Conservation (phyloP, 2,888 invertebrate genomes). For the Vanessa cardui region DNA sequence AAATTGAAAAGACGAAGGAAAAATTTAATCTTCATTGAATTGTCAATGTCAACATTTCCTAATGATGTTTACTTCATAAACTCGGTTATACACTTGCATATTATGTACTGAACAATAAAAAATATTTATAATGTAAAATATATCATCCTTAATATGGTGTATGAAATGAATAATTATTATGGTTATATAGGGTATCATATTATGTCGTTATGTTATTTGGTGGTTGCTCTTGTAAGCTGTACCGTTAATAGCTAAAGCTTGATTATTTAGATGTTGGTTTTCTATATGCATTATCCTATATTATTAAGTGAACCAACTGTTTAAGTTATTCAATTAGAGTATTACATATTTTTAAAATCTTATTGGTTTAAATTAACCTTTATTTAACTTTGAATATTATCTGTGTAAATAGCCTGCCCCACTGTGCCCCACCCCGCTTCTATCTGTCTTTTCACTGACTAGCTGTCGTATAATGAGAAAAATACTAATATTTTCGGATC, state of each 20-base stretch:
- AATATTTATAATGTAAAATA: too few relatives aligned
- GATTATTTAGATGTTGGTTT: too few relatives aligned
- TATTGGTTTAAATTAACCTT: background rate
- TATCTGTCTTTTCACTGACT: constrained; percentile 60
- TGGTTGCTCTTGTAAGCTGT: too few relatives aligned
- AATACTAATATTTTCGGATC: constrained; percentile 63
- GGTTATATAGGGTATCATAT: too few relatives aligned
- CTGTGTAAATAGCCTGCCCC: constrained; percentile 50
- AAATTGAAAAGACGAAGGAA: constrained; percentile 22
- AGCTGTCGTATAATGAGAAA: constrained; percentile 58
- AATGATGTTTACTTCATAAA: constrained; percentile 1
- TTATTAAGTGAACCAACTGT: too few relatives aligned
- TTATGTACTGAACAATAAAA: too few relatives aligned
- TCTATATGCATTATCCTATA: too few relatives aligned
- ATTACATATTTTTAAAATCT: background rate
- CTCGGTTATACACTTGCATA: background rate
- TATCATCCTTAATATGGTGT: too few relatives aligned
- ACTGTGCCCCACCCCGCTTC: constrained; percentile 64
- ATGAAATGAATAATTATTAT: too few relatives aligned
- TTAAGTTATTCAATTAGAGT: too few relatives aligned
- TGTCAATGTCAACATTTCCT: constrained; percentile 11
- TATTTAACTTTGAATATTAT: constrained; percentile 40
- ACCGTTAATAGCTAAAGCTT: too few relatives aligned
- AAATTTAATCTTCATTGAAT: constrained; percentile 19
- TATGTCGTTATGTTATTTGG: too few relatives aligned